phyloP scores from a whole-genome alignment of 1,140 invertebrate genomes.

The Spodoptera frugiperda region DNA sequence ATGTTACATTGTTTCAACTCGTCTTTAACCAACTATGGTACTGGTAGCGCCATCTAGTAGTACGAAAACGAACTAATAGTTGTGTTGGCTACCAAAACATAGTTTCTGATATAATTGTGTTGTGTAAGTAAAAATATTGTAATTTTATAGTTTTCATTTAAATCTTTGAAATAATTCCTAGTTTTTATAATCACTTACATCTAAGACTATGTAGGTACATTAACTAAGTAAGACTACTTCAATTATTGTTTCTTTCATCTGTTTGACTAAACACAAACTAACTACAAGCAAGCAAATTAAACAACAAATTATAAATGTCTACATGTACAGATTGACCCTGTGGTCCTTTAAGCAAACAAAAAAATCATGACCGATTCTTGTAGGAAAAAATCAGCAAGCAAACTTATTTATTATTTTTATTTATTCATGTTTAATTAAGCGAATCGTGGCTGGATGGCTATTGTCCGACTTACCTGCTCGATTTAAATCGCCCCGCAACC shows the following conservation, averaged over 20 bases:
- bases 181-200: too few relatives aligned
- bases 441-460: constrained; percentile 80
- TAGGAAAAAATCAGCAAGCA: constrained; percentile 50
- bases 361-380: constrained; percentile 43
- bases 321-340: constrained; percentile 6
- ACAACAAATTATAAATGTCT: constrained; percentile 1
- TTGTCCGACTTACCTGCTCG: constrained; percentile 83
- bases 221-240: too few relatives aligned
- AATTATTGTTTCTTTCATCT: too few relatives aligned
- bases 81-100: constrained; percentile 4
- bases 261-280: neutral
- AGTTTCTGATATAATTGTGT: too few relatives aligned
- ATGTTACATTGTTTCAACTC: neutral
- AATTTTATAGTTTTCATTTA: too few relatives aligned
- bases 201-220: too few relatives aligned
- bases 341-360: constrained; percentile 55
- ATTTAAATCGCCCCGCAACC: constrained; percentile 77
- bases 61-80: constrained; percentile 11
- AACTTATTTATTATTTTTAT: constrained; percentile 67
- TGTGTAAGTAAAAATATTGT: too few relatives aligned
- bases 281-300: neutral
- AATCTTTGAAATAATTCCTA: too few relatives aligned
- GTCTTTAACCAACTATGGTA: constrained; percentile 32
- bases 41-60: constrained; percentile 59
- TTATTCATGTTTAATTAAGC: constrained; percentile 84